Percentiles rank a stretch among this genome's conserved stretches.
Conservation (phyloP, 2,888 invertebrate species). For the Biston stratarius region DNA sequence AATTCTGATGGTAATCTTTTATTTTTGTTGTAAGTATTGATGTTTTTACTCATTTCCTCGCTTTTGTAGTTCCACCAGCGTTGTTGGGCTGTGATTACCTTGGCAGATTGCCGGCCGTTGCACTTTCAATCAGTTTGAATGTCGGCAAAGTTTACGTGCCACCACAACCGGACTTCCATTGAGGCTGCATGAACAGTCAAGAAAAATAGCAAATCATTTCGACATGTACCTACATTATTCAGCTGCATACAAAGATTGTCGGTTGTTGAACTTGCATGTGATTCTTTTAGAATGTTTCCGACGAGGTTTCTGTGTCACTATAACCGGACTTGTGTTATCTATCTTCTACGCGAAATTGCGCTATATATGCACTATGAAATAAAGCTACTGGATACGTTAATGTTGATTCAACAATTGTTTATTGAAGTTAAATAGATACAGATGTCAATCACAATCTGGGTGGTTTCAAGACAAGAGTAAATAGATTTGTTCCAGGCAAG, state of each 20-base stretch:
- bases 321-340: slow-evolving; percentile 17
- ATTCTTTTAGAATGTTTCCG: slow-evolving; percentile 7
- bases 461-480: no score
- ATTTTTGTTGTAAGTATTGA: background rate
- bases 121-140: slow-evolving; percentile 19
- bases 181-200: background rate
- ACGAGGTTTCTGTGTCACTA: slow-evolving; percentile 30
- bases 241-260: slow-evolving; percentile 20
- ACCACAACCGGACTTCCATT: slow-evolving; percentile 19
- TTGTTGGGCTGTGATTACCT: slow-evolving; percentile 19
- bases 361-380: background rate
- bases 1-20: slow-evolving; percentile 1
- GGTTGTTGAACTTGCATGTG: slow-evolving; percentile 29
- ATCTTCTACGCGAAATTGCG: slow-evolving; percentile 8
- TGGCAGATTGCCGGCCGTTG: slow-evolving; percentile 29
- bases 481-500: no score
- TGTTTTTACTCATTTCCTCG: slow-evolving; percentile 7
- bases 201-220: slow-evolving; percentile 2
- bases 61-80: slow-evolving; percentile 8
- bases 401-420: background rate
- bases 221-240: background rate
- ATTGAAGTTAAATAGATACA: no score
- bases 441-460: no score
- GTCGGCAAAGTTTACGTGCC: slow-evolving; percentile 20
- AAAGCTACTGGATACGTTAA: slow-evolving; percentile 20